Percentiles rank a stretch among this genome's conserved stretches.
Conservation (phyloP, 2,113 vertebrate genomes). For the Sclerurus mexicanus region DNA sequence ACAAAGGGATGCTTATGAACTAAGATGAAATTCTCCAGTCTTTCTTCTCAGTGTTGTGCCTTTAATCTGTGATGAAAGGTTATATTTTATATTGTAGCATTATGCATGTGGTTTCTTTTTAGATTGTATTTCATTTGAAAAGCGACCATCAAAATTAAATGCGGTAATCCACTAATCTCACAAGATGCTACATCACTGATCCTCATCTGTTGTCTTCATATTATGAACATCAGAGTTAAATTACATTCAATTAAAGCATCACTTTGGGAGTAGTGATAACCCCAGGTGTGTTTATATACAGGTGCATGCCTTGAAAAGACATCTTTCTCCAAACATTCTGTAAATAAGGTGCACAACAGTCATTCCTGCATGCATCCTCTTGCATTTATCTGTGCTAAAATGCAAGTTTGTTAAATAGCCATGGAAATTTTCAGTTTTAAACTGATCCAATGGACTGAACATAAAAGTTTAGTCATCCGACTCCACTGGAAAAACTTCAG, state of each 20-base stretch:
- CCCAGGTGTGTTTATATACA: background rate
- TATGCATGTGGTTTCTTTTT: background rate
- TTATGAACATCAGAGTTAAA: background rate
- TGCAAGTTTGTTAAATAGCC: background rate
- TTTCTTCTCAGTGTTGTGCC: background rate
- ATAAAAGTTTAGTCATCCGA: background rate
- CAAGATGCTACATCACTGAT: background rate
- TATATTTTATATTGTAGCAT: background rate
- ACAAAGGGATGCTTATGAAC: background rate
- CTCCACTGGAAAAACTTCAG: background rate
- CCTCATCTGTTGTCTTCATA: background rate
- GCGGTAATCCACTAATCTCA: background rate
- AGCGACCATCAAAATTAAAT: background rate
- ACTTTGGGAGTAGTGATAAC: background rate
- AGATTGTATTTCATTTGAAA: background rate
- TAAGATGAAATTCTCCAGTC: background rate
- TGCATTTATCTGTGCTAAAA: background rate
- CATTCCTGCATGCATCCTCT: background rate
- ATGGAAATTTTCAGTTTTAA: background rate
- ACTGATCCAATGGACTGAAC: background rate
- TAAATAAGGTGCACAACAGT: background rate
- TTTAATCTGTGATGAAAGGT: background rate
- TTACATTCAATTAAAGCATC: background rate
- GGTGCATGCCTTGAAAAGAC: background rate
- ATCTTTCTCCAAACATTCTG: background rate